Percentiles rank a stretch among this genome's conserved stretches.
phyloP scores from a whole-genome alignment of 2,113 vertebrate genomes.

The Mustela nigripes region DNA sequence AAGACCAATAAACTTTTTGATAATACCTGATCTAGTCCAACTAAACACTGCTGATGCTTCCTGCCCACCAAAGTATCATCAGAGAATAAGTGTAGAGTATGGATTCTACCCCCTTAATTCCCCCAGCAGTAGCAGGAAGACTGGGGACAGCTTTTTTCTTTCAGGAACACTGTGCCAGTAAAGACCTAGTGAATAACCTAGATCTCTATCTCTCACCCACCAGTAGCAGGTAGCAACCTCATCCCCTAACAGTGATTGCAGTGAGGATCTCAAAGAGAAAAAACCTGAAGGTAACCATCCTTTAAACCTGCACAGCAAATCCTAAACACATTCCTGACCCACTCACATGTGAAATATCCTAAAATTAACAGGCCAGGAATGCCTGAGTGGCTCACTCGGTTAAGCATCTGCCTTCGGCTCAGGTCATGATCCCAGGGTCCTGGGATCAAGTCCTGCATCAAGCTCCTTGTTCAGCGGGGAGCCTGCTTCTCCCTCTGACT shows the following conservation, averaged over 20 bases:
- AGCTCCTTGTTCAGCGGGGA: too few species aligned
- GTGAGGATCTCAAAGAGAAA: background rate
- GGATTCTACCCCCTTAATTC: background rate
- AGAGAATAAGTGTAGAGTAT: background rate
- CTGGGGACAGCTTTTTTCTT: background rate
- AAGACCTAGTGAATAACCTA: background rate
- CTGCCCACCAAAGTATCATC: background rate
- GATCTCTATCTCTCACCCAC: background rate
- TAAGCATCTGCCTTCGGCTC: background rate
- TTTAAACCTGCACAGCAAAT: background rate
- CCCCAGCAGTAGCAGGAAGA: too few species aligned
- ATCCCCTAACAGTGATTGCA: background rate
- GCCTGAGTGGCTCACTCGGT: too few species aligned
- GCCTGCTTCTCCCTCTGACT: too few species aligned
- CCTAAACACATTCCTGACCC: background rate
- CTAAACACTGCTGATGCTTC: background rate
- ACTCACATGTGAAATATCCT: background rate
- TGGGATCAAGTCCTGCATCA: too few species aligned
- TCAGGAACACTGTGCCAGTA: background rate
- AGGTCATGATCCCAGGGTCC: too few species aligned
- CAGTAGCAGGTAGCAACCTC: background rate
- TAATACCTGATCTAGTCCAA: background rate
- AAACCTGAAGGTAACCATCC: background rate
- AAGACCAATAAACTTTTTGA: background rate
- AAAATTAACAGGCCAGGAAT: background rate